Evolutionary conservation across 2,888 invertebrate species (phyloP).

Genomic region (Strigamia transsilvanica): DNA sequence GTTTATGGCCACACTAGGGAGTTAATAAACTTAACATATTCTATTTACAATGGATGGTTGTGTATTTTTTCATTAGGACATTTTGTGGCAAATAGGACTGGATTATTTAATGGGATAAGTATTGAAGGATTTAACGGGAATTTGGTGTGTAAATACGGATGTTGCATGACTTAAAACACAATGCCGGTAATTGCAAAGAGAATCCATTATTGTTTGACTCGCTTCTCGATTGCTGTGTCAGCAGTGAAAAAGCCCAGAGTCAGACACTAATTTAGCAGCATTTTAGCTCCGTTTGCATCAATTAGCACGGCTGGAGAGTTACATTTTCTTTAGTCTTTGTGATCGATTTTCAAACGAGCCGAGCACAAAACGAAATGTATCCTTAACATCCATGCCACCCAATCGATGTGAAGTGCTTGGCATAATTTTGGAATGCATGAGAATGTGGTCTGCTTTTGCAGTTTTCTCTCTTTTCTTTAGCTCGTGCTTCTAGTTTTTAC

Average conservation of each 20-base stretch:
- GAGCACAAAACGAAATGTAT: conserved; percentile 47
- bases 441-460: conserved; percentile 45
- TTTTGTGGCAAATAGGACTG: too few species aligned
- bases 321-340: conserved; percentile 32
- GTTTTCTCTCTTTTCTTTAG: conserved; percentile 17
- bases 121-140: too few species aligned
- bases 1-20: too few species aligned
- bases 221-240: not conserved
- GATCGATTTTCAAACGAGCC: conserved; percentile 47
- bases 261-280: not conserved
- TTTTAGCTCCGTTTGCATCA: not conserved
- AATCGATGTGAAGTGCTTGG: conserved; percentile 43
- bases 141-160: too few species aligned
- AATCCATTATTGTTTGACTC: too few species aligned
- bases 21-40: too few species aligned
- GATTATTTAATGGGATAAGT: too few species aligned
- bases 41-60: too few species aligned
- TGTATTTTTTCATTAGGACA: too few species aligned
- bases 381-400: conserved; percentile 48
- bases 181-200: too few species aligned
- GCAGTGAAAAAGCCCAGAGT: not conserved
- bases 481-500: conserved; percentile 2
- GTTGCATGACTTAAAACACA: too few species aligned
- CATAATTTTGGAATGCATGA: conserved; percentile 37
- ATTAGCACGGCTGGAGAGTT: not conserved